Evolutionary conservation across 2,888 invertebrate genomes (phyloP).

Genomic region (Nomada ferruginata): DNA sequence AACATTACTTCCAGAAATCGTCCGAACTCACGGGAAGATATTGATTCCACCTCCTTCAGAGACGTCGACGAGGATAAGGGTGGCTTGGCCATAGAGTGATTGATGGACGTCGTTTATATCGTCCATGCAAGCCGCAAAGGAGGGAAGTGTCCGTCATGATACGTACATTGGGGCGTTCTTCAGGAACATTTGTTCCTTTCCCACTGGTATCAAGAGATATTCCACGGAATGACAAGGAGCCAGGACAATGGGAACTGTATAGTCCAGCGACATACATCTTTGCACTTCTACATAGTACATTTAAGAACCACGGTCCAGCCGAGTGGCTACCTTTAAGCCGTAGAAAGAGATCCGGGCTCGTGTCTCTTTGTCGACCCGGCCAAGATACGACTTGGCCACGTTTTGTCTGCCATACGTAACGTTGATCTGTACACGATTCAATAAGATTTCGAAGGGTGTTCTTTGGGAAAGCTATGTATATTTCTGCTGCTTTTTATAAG

Average conservation of each 20-base stretch:
- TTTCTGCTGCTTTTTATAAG: not conserved
- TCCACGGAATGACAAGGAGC: conserved; percentile 75
- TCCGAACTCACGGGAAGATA: not conserved
- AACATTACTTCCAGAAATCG: not conserved
- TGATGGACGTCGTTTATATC: conserved; percentile 60
- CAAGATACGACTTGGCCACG: conserved; percentile 7
- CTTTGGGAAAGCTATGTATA: not conserved
- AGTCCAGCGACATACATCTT: conserved; percentile 49
- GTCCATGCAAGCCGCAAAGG: conserved; percentile 44
- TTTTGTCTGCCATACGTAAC: conserved; percentile 1
- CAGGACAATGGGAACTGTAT: conserved; percentile 75
- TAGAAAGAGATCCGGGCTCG: conserved; percentile 37
- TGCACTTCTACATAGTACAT: conserved; percentile 63
- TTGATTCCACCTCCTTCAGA: conserved; percentile 16
- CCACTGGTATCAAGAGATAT: conserved; percentile 74
- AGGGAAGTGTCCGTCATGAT: conserved; percentile 42
- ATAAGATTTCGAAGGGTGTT: not conserved
- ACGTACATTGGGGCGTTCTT: conserved; percentile 65
- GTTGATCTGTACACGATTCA: conserved; percentile 6
- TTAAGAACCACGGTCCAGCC: conserved; percentile 56
- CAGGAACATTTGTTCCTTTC: conserved; percentile 72
- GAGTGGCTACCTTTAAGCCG: conserved; percentile 49
- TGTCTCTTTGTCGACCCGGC: conserved; percentile 16
- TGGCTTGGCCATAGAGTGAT: conserved; percentile 42
- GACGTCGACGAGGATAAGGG: not conserved